phyloP scores from a whole-genome alignment of 1,140 invertebrate species.

The Aphelenchoides fujianensis region DNA sequence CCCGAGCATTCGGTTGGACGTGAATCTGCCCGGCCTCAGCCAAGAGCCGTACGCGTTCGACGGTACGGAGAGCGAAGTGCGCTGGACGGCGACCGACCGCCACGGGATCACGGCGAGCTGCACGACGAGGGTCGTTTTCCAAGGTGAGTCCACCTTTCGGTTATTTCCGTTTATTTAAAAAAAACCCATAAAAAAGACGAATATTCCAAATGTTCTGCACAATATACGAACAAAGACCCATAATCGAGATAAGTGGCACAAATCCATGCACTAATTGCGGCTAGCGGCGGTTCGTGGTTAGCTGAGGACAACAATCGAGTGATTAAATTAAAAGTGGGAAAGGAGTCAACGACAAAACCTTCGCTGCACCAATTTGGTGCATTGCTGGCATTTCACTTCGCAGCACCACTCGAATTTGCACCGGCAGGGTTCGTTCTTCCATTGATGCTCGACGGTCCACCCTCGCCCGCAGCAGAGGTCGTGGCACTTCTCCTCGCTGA shows the following conservation, averaged over 20 bases:
- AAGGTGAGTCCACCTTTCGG: constrained; percentile 25
- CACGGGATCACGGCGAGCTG: constrained; percentile 15
- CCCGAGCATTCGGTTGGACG: constrained; percentile 8
- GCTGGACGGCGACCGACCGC: constrained; percentile 22
- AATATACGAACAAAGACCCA: background rate
- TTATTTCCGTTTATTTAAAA: background rate
- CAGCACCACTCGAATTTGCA: constrained; percentile 73
- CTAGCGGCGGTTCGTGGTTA: no score
- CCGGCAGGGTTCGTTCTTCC: constrained; percentile 66
- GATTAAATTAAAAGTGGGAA: no score
- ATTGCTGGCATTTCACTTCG: constrained; percentile 70
- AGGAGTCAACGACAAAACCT: constrained; percentile 16
- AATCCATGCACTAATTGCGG: no score
- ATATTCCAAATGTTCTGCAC: no score
- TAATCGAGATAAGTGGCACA: background rate
- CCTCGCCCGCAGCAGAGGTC: constrained; percentile 56
- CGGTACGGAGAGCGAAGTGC: constrained; percentile 28
- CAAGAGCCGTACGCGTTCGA: constrained; percentile 26
- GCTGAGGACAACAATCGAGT: no score
- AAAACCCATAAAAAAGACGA: no score
- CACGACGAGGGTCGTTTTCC: constrained; percentile 25
- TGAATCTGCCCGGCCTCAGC: constrained; percentile 23
- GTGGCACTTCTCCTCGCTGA: constrained; percentile 68
- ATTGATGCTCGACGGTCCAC: constrained; percentile 35
- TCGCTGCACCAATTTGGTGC: constrained; percentile 50